Evolutionary conservation across 2,888 invertebrate genomes (phyloP), one percentile per base, ranked within the genome.

Genomic region (Callyntrura guangdongensis): DNA sequence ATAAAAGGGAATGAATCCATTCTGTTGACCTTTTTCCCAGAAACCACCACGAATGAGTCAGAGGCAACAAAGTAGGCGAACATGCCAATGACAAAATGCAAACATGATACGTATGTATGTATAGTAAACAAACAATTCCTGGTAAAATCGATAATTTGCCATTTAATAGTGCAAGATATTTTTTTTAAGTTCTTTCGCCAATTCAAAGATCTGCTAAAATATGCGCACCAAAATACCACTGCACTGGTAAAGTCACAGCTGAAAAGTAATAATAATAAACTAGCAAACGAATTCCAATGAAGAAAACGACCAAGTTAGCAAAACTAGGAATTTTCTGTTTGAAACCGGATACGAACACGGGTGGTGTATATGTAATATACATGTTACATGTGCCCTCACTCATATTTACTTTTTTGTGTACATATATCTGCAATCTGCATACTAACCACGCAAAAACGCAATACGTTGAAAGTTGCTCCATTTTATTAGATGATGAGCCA

Each of bases 271-370:
- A 45, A 36, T 45, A 36, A 36, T 36, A 36, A 72, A 6, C 69
- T 25, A 36, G 27, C 27, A 14, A 67, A 17, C 5, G 14, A 67
- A 69, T 69, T n/a, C 47, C 72, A 47, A 47, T 8, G 17, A 20
- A 17, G 20, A 47, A 72, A 72, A 36, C 45, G 17, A 9, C 17
- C 17, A 36, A 45, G 45, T 72, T n/a, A 17, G 47, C 47, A 45
- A 22, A 74, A 20, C 74, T 5, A 74, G 74, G 47, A 49, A 22
- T 49, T 74, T 22, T 20, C 49, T 74, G 49, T 74, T 47, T 49
- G 74, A 74, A 74, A 74, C 74, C 49, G 74, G 74, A 74, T 74
- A 74, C 22, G 74, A 49, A 49, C 74, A 74, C n/a, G n/a, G n/a
- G n/a, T n/a, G n/a, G n/a, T n/a, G 74, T 47, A 72, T 49, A 49